These are phyloP conservation scores for Neoaliturus tenellus DNA, from an alignment of 2,888 invertebrate genomes.

Conservation along the genomic window DNA sequence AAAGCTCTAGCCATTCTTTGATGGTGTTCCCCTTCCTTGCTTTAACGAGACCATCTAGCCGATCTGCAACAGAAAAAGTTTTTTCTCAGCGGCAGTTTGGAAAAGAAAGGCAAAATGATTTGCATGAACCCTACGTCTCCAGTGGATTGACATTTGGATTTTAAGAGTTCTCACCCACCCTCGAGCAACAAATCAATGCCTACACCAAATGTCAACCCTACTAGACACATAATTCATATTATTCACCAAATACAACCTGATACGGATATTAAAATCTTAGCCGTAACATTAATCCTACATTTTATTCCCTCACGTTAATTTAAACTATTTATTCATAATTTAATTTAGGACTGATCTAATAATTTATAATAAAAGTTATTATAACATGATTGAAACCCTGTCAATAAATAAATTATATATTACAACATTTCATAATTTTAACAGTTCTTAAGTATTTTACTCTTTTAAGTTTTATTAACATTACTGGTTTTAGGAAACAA, in stretches of 20 bases:
- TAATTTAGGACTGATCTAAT: too few relatives aligned
- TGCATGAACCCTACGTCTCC: background rate
- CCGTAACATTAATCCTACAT: too few relatives aligned
- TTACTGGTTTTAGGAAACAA: too few relatives aligned
- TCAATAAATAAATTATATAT: too few relatives aligned
- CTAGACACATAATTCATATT: background rate
- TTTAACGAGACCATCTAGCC: conserved; percentile 92
- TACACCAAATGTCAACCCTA: background rate
- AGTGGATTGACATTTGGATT: background rate
- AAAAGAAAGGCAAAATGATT: background rate
- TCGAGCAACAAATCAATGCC: background rate
- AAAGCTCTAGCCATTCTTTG: conserved; percentile 93
- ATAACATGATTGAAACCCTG: too few relatives aligned
- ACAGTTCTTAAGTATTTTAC: too few relatives aligned
- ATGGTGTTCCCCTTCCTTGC: conserved; percentile 84
- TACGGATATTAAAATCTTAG: background rate
- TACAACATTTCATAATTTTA: too few relatives aligned
- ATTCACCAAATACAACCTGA: conserved; percentile 1
- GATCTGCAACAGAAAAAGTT: conserved; percentile 80
- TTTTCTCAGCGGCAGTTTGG: conserved; percentile 43
- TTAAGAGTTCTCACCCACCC: too few relatives aligned
- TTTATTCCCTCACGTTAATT: too few relatives aligned
- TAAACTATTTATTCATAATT: too few relatives aligned
- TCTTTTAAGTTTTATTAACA: too few relatives aligned
- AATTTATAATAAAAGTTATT: too few relatives aligned